These are phyloP conservation scores for Pachliopta kotzebuea DNA, from an alignment of 2,888 invertebrate species.

Conservation along the genomic window DNA sequence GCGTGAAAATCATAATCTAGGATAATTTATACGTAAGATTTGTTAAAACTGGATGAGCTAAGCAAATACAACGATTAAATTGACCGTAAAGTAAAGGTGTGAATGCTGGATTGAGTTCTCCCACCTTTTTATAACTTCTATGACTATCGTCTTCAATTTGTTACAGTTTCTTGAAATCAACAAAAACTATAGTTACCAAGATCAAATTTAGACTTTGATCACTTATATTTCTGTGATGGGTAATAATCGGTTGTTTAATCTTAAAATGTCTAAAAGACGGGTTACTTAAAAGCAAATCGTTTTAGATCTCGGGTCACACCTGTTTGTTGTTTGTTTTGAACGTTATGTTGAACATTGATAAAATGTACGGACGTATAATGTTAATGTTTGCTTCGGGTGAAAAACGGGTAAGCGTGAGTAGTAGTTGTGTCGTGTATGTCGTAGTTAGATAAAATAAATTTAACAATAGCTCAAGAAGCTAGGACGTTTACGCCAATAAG, in stretches of 20 bases:
- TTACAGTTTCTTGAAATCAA: conserved; percentile 20
- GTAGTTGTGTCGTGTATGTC: conserved; percentile 54
- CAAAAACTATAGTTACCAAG: conserved; percentile 20
- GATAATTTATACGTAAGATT: conserved; percentile 37
- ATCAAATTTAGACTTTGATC: conserved; percentile 30
- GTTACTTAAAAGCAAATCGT: conserved; percentile 16
- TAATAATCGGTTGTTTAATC: conserved; percentile 47
- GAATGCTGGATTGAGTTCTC: conserved; percentile 38
- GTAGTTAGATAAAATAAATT: conserved; percentile 74
- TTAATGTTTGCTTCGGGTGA: conserved; percentile 65
- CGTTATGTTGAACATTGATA: conserved; percentile 33
- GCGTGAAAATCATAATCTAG: conserved; percentile 35
- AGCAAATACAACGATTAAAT: conserved; percentile 67
- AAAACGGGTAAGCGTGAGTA: conserved; percentile 70
- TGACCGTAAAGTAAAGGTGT: conserved; percentile 44
- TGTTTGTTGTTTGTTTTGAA: conserved; percentile 32
- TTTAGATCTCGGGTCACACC: conserved; percentile 13
- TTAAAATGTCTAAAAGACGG: conserved; percentile 36
- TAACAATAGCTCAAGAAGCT: conserved; percentile 68
- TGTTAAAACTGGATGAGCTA: conserved; percentile 60
- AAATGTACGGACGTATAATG: conserved; percentile 32
- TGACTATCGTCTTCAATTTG: conserved; percentile 29
- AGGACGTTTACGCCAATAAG: conserved; percentile 61
- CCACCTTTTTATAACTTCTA: conserved; percentile 27
- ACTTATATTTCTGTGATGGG: conserved; percentile 51